Evolutionary conservation across 2,888 invertebrate species (phyloP).

Genomic region (Drymonia ruficornis): DNA sequence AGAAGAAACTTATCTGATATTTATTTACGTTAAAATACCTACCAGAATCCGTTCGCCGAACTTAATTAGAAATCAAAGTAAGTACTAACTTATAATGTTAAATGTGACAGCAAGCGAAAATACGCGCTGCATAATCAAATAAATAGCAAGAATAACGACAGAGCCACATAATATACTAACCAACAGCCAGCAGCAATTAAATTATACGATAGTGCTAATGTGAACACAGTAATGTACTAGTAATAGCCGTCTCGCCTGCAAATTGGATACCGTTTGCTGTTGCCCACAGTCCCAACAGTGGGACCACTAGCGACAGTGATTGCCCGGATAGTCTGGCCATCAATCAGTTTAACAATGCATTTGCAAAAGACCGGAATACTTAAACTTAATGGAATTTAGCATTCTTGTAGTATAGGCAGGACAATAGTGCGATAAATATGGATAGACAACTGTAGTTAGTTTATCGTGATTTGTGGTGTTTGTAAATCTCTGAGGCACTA

Average conservation of each 20-base stretch:
- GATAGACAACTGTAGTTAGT: neutral
- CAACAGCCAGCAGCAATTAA: no score
- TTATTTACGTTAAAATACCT: no score
- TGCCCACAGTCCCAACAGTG: neutral
- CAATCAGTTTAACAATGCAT: neutral
- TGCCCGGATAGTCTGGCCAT: neutral
- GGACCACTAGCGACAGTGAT: neutral
- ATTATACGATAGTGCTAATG: neutral
- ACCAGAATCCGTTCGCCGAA: no score
- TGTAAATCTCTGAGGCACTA: neutral
- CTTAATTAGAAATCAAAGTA: no score
- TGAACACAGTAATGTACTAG: conserved; percentile 1
- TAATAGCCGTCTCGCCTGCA: neutral
- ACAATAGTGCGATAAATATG: conserved; percentile 6
- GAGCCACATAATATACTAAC: no score
- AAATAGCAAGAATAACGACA: no score
- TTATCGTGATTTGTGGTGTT: conserved; percentile 1
- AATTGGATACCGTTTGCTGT: neutral
- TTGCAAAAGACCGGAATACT: neutral
- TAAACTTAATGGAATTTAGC: neutral
- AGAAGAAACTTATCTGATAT: no score
- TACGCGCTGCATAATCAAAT: no score
- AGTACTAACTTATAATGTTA: no score
- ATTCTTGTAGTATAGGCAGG: conserved; percentile 1
- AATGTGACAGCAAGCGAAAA: no score